phyloP scores from a whole-genome alignment of 2,113 vertebrate genomes.

The Limnothrissa miodon region DNA sequence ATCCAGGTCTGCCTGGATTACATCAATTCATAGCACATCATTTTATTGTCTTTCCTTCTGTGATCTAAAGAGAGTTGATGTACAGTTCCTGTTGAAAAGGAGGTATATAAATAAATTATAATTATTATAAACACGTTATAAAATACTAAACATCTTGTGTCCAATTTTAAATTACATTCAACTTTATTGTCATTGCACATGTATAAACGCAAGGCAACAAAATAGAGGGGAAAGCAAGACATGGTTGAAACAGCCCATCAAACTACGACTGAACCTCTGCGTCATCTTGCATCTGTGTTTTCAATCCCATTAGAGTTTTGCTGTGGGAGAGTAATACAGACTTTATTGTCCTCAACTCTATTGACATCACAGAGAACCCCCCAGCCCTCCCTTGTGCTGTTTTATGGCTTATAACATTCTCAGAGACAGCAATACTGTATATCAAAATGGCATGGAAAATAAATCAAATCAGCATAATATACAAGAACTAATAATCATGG shows the following conservation, averaged over 20 bases:
- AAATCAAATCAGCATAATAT: neutral
- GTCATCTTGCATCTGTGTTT: neutral
- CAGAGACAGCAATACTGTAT: neutral
- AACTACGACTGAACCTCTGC: neutral
- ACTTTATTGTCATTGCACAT: too few relatives aligned
- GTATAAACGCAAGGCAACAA: too few relatives aligned
- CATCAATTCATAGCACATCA: too few relatives aligned
- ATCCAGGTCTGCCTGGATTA: too few relatives aligned
- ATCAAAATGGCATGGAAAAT: neutral
- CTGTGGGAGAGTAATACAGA: neutral
- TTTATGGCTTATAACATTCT: neutral
- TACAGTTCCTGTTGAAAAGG: too few relatives aligned
- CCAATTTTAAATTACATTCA: too few relatives aligned
- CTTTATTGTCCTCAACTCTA: neutral
- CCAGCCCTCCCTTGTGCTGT: neutral
- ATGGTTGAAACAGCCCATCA: neutral
- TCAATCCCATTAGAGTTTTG: neutral
- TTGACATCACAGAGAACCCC: neutral
- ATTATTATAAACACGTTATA: too few relatives aligned
- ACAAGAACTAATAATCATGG: neutral
- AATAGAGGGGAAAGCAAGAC: neutral
- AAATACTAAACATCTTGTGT: neutral
- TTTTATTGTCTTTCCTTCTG: too few relatives aligned
- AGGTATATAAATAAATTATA: too few relatives aligned
- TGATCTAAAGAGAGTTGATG: too few relatives aligned